A percentile compares a stretch with the other conserved stretches of the same genome.
phyloP scores from a whole-genome alignment of 2,797 vertebrate genomes.

The Pyrocephalus nanus region DNA sequence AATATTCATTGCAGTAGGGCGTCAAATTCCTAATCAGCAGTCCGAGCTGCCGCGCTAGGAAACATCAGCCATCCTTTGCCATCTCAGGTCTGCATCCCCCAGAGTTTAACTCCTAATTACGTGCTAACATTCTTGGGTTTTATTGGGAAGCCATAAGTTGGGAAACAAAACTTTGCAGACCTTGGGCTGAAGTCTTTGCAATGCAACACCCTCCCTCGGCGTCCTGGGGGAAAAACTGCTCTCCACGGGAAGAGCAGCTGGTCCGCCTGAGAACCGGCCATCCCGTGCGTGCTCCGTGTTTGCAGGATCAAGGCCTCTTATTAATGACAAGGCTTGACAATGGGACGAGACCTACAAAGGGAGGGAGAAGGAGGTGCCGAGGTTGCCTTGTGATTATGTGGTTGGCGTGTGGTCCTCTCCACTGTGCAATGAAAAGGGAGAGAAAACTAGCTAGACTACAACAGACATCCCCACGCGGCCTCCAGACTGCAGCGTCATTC shows the following conservation, averaged over 20 bases:
- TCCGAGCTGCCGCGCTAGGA: background rate
- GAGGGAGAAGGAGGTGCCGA: background rate
- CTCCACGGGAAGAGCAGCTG: background rate
- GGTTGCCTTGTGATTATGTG: slow-evolving; percentile 16
- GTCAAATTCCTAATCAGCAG: background rate
- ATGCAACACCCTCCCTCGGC: background rate
- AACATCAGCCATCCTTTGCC: background rate
- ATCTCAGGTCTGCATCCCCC: background rate
- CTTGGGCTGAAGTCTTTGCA: background rate
- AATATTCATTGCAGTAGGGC: background rate
- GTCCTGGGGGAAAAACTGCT: background rate
- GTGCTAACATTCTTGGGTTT: background rate
- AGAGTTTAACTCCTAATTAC: background rate
- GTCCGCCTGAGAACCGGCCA: fast-evolving
- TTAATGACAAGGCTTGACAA: slow-evolving; percentile 46
- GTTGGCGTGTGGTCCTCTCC: background rate
- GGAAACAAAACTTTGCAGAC: background rate
- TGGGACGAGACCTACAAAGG: slow-evolving; percentile 22
- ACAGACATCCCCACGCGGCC: background rate
- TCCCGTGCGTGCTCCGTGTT: fast-evolving
- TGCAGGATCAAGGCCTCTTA: slow-evolving; percentile 15
- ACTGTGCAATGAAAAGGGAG: background rate
- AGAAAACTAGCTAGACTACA: slow-evolving; percentile 55
- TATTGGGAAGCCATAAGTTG: background rate
- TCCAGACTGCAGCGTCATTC: slow-evolving; percentile 18